Base-by-base conservation (phyloP, 2,113 vertebrate genomes). In the Urocitellus parryii region DNA sequence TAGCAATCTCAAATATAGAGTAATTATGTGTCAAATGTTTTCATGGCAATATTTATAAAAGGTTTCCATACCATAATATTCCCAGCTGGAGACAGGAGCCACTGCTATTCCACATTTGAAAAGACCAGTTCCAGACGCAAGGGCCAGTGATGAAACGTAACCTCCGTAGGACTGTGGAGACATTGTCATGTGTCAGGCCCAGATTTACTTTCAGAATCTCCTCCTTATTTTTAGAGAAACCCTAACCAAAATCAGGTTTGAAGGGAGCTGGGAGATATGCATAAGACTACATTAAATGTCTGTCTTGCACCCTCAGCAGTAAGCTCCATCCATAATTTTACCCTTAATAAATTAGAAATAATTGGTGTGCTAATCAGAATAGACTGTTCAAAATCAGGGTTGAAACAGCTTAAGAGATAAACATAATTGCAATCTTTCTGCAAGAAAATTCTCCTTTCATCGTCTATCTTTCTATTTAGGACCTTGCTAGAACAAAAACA, bases 71-170 rank as follows among this genome's bases (percentile, higher is more conserved):
- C 99, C 99, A 29, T 99, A 99, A 99, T 99, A 99, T 97, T 99
- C 99, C 99, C 99, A 99, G 97, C 99, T 99, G 96, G 99, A 99
- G 90, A 99, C 99, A 22, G 99, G 99, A 97, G 99, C 99, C 63
- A 99, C 99, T 67, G 99, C 99, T 73, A 99, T 99, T 88, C 99
- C 99, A 93, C 99, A 99, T 98, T 99, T 99, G 98, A 99, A 99
- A 95, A 99, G 97, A 91, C 99, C 99, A 94, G 98, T 99, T 95
- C 99, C 99, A 70, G 99, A 99, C 83, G 99, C 99, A 97, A 99
- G 98, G 87, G 98, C 99, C 99, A 99, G 98, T 3, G 99, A 99
- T 70, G 99, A 98, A 67, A 99, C 99, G 6, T 99, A 99, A 8
- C 99, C 99, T 87, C 99, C 99, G 12, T 99, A 99, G 42, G 99